Conservation (phyloP, 2,113 vertebrate genomes). For the Pogona vitticeps region DNA sequence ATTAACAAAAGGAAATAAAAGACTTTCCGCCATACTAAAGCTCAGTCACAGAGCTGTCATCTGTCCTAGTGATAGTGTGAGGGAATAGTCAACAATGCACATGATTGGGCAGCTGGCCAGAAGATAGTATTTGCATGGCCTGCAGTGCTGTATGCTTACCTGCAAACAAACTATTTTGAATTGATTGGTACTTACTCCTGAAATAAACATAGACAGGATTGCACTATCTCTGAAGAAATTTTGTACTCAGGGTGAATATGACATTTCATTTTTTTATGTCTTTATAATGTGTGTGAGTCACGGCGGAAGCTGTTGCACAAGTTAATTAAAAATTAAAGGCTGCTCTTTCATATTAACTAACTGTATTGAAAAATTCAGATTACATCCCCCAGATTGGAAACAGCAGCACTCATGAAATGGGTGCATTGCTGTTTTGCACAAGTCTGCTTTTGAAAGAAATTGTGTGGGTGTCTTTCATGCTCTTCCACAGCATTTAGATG, state of each 20-base stretch:
- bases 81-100: not conserved
- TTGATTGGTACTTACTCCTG: not conserved
- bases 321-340: conserved; percentile 15
- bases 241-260: not conserved
- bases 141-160: not conserved
- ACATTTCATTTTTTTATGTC: not conserved
- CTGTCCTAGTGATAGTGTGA: not conserved
- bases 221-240: not conserved
- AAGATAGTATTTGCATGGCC: not conserved
- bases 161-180: not conserved
- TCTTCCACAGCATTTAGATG: not conserved
- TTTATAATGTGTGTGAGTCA: not conserved
- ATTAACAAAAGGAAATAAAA: not conserved
- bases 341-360: not conserved
- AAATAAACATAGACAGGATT: not conserved
- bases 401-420: not conserved
- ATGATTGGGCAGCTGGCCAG: not conserved
- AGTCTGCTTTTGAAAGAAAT: not conserved
- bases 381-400: not conserved
- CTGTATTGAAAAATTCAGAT: not conserved
- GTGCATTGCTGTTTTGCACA: not conserved
- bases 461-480: not conserved
- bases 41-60: not conserved
- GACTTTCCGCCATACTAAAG: not conserved
- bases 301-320: not conserved